These are phyloP conservation scores for Strigamia maritima DNA, from an alignment of 2,888 invertebrate genomes.

Conservation along the genomic window DNA sequence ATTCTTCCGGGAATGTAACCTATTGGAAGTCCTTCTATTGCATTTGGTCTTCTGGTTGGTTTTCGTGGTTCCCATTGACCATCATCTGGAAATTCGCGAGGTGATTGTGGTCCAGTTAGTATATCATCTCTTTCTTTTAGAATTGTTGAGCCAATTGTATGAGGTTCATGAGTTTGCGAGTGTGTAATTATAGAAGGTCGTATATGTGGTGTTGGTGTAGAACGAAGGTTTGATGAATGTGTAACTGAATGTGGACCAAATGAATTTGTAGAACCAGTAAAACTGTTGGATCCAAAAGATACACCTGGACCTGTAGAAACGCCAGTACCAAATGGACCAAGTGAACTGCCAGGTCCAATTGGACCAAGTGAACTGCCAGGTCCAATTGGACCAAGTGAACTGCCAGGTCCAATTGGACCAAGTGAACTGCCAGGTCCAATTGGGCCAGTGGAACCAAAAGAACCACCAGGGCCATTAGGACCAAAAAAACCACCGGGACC, in stretches of 20 bases:
- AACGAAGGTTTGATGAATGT: not conserved
- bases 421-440: not conserved
- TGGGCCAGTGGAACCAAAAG: not conserved
- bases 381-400: too few relatives aligned
- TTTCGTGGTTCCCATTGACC: not conserved
- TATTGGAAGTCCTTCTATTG: conserved; percentile 16
- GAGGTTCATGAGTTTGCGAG: not conserved
- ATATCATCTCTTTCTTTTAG: not conserved
- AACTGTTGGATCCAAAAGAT: not conserved
- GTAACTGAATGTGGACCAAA: not conserved
- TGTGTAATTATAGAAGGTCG: not conserved
- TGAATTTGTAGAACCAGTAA: not conserved
- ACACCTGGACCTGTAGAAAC: not conserved
- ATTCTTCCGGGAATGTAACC: conserved; percentile 36
- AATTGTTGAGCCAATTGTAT: not conserved
- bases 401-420: not conserved
- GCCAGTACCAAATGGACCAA: not conserved
- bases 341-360: not conserved
- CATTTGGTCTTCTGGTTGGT: conserved; percentile 5
- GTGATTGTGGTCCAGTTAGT: not conserved
- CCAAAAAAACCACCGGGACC: conserved; percentile 31
- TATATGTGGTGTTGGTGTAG: not conserved
- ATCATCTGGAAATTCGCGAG: not conserved
- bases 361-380: not conserved
- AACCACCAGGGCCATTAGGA: not conserved